Percentiles rank a stretch among this genome's conserved stretches.
These are phyloP conservation scores for Deilephila porcellus DNA, from an alignment of 2,888 invertebrate genomes.

Conservation along the genomic window DNA sequence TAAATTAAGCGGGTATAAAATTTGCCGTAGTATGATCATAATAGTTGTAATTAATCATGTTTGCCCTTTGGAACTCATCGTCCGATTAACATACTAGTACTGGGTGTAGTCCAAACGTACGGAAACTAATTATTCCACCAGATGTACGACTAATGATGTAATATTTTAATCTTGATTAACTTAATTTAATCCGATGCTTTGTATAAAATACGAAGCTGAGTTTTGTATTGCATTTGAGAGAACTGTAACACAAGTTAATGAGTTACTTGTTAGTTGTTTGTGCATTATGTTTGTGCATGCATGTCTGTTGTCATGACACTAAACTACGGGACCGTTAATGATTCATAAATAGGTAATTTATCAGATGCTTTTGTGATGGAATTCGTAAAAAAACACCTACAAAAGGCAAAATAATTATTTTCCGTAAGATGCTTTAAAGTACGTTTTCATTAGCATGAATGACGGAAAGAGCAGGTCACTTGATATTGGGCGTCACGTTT, in stretches of 20 bases:
- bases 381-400: too few relatives aligned
- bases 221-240: background rate
- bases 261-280: too few relatives aligned
- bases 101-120: constrained; percentile 8
- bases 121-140: constrained; percentile 21
- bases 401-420: too few relatives aligned
- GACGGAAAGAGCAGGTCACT: too few relatives aligned
- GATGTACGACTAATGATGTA: constrained; percentile 17
- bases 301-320: too few relatives aligned
- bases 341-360: too few relatives aligned
- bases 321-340: too few relatives aligned
- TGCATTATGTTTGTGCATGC: too few relatives aligned
- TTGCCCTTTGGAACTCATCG: constrained; percentile 26
- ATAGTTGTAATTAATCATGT: constrained; percentile 17
- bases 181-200: background rate
- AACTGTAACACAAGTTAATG: background rate
- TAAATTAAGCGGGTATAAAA: constrained; percentile 21
- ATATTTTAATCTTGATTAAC: constrained; percentile 8
- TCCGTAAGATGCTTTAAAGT: too few relatives aligned
- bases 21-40: constrained; percentile 12
- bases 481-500: too few relatives aligned
- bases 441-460: too few relatives aligned
- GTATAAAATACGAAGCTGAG: background rate
- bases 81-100: constrained; percentile 19
- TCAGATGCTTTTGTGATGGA: too few relatives aligned